A percentile compares a stretch with the other conserved stretches of the same genome.
These are phyloP conservation scores for Syrista parreyssii DNA, from an alignment of 2,888 invertebrate genomes.

Conservation along the genomic window DNA sequence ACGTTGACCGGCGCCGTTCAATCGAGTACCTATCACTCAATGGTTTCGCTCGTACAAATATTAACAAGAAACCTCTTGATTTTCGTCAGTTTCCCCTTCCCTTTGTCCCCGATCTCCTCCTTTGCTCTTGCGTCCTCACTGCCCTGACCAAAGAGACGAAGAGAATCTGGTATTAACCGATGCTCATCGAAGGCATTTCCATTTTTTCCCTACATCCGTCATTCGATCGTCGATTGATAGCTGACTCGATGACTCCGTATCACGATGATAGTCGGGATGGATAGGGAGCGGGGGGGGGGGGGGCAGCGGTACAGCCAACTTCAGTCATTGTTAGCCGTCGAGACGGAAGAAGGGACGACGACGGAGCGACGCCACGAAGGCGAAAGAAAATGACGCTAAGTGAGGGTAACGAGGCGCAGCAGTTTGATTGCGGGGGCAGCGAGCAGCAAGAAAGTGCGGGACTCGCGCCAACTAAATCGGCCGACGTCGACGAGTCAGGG, in stretches of 20 bases:
- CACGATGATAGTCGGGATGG: slow-evolving; percentile 6
- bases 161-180: slow-evolving; percentile 19
- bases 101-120: slow-evolving; percentile 36
- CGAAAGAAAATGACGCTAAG: not conserved
- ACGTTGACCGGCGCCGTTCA: slow-evolving; percentile 33
- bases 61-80: slow-evolving; percentile 22
- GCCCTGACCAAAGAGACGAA: no score
- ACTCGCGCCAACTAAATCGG: not conserved
- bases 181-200: slow-evolving; percentile 26
- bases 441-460: not conserved
- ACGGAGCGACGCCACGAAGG: not conserved
- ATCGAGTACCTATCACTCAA: slow-evolving; percentile 12
- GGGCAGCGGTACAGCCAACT: no score
- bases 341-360: not conserved
- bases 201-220: slow-evolving; percentile 19
- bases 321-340: no score
- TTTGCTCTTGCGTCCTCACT: no score
- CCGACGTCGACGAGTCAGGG: not conserved
- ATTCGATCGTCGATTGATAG: slow-evolving; percentile 24
- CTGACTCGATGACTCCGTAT: slow-evolving; percentile 26
- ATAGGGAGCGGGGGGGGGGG: not conserved
- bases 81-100: slow-evolving; percentile 35
- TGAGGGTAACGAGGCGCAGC: not conserved
- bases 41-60: slow-evolving; percentile 23
- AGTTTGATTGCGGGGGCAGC: not conserved